phyloP scores from a whole-genome alignment of 2,113 vertebrate species.

The Bucco capensis region DNA sequence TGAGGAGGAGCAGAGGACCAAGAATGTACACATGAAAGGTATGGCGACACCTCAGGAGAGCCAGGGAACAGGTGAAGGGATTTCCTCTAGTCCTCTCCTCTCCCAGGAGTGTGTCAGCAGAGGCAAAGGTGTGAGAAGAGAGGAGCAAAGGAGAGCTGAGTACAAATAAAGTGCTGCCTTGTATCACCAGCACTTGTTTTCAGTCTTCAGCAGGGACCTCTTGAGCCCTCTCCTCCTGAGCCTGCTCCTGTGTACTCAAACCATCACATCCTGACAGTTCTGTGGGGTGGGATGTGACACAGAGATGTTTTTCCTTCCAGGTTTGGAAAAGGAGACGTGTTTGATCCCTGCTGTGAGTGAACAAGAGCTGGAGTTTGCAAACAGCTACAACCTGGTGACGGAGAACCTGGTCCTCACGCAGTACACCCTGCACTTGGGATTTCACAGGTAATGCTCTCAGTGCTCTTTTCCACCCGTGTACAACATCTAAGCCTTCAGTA shows the following conservation, averaged over 20 bases:
- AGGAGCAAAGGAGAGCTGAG: not conserved
- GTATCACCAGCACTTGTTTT: not conserved
- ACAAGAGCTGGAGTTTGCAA: conserved; percentile 80
- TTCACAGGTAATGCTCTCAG: conserved; percentile 82
- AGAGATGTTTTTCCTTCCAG: conserved; percentile 65
- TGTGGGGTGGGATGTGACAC: not conserved
- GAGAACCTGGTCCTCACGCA: conserved; percentile 96
- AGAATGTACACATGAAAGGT: conserved; percentile 91
- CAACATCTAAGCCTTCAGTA: rapidly evolving
- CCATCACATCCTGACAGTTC: not conserved
- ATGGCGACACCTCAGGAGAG: not conserved
- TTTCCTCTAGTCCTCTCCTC: not conserved
- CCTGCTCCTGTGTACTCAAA: too few species aligned
- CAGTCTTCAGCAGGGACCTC: not conserved
- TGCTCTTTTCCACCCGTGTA: not conserved
- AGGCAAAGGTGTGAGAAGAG: not conserved
- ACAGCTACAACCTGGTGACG: conserved; percentile 92
- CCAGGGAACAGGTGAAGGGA: too few species aligned
- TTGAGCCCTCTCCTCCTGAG: not conserved
- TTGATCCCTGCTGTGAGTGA: conserved; percentile 85
- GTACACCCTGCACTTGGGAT: conserved; percentile 89
- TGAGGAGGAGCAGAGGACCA: conserved; percentile 88
- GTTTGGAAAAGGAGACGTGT: conserved; percentile 95
- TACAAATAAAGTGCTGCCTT: rapidly evolving
- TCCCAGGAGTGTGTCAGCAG: not conserved